phyloP scores from a whole-genome alignment of 1,140 invertebrate species.

The Dendroctonus ponderosae region DNA sequence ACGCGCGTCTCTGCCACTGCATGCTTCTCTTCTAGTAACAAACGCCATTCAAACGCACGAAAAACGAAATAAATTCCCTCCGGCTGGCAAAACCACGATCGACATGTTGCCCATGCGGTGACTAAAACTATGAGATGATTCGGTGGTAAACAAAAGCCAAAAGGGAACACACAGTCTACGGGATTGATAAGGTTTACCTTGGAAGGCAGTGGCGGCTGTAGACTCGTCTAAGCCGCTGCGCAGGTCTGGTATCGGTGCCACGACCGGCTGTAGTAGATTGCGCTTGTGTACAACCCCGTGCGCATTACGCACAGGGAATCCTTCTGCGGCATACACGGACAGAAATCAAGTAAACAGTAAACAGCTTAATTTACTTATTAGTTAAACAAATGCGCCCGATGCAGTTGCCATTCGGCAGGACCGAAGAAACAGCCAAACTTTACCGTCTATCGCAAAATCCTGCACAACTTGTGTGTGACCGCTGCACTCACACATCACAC shows the following conservation, averaged over 20 bases:
- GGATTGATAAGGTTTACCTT: slow-evolving; percentile 54
- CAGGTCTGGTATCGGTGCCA: slow-evolving; percentile 79
- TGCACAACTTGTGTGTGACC: slow-evolving; percentile 4
- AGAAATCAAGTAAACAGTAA: too few relatives aligned
- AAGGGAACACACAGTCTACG: slow-evolving; percentile 13
- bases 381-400: too few relatives aligned
- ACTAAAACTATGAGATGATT: slow-evolving; percentile 30
- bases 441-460: slow-evolving; percentile 16
- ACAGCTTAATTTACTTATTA: slow-evolving; percentile 1
- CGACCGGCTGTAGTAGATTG: slow-evolving; percentile 72
- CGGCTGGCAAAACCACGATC: too few relatives aligned
- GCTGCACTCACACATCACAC: slow-evolving; percentile 16
- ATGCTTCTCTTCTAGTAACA: too few relatives aligned
- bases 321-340: slow-evolving; percentile 42
- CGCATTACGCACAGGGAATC: slow-evolving; percentile 67
- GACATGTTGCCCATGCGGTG: slow-evolving; percentile 26
- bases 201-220: slow-evolving; percentile 55
- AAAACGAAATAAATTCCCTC: too few relatives aligned
- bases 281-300: slow-evolving; percentile 81
- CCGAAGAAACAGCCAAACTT: too few relatives aligned
- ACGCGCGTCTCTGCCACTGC: too few relatives aligned
- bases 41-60: too few relatives aligned
- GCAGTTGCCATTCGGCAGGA: too few relatives aligned
- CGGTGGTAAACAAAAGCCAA: slow-evolving; percentile 19
- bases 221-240: slow-evolving; percentile 71